Percentiles rank a stretch among this genome's conserved stretches.
phyloP scores from a whole-genome alignment of 2,888 invertebrate genomes.

The Oscheius onirici region DNA sequence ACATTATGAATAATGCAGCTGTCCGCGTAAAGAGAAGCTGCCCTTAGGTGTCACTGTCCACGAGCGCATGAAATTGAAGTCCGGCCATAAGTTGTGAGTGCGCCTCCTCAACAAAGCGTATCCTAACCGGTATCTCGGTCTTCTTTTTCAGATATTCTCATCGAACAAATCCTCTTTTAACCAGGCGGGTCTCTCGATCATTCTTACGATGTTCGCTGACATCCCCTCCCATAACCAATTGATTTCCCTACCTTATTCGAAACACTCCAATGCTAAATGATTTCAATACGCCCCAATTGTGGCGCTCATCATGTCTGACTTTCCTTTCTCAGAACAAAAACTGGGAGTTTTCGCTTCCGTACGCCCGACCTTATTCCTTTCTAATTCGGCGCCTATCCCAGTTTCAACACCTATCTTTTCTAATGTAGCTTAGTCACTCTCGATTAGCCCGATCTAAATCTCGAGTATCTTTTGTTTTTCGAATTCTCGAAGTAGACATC shows the following conservation, averaged over 20 bases:
- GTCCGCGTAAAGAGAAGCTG: slow-evolving; percentile 1
- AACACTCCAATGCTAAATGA: neutral
- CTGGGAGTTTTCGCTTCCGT: slow-evolving; percentile 30
- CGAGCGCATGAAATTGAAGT: slow-evolving; percentile 28
- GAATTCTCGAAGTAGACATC: neutral
- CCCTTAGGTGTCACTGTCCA: slow-evolving; percentile 25
- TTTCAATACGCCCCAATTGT: slow-evolving; percentile 20
- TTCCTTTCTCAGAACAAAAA: slow-evolving; percentile 26
- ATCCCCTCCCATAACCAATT: neutral
- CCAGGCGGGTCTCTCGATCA: neutral
- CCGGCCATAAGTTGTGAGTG: slow-evolving; percentile 16
- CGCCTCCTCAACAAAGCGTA: slow-evolving; percentile 17
- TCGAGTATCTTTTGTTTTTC: neutral
- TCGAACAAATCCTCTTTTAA: neutral
- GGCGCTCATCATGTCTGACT: slow-evolving; percentile 10
- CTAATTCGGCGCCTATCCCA: slow-evolving; percentile 9
- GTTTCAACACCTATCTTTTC: slow-evolving; percentile 21
- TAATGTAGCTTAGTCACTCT: neutral
- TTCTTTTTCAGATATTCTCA: slow-evolving; percentile 5
- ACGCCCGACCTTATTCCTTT: slow-evolving; percentile 24
- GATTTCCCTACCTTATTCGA: neutral
- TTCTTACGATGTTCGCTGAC: neutral
- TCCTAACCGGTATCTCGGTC: slow-evolving; percentile 10
- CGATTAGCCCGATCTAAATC: neutral
- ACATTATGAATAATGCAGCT: slow-evolving; percentile 16